Conservation (phyloP, 2,888 invertebrate species). For the Platypus cylindrus region DNA sequence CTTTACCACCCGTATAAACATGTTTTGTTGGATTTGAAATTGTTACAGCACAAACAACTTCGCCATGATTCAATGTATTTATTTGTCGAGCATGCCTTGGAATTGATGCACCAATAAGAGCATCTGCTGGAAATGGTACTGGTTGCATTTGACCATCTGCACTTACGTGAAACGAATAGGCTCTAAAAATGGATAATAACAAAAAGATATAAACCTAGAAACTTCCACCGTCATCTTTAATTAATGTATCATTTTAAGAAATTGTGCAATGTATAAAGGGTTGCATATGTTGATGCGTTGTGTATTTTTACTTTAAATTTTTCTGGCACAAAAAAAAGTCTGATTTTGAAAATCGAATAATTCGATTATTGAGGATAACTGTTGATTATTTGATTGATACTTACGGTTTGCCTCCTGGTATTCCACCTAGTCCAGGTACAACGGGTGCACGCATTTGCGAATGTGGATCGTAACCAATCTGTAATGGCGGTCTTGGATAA, state of each 20-base stretch:
- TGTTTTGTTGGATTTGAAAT: constrained; percentile 76
- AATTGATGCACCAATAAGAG: constrained; percentile 83
- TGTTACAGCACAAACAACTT: constrained; percentile 95
- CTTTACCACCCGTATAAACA: constrained; percentile 97
- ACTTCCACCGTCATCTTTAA: too few species aligned
- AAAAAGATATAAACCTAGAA: too few species aligned
- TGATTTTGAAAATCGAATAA: too few species aligned
- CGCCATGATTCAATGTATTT: constrained; percentile 86
- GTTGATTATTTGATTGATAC: constrained; percentile 31
- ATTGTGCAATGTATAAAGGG: too few species aligned
- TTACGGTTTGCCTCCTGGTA: constrained; percentile 80
- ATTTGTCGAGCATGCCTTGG: constrained; percentile 84
- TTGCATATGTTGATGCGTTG: too few species aligned
- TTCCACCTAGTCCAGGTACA: constrained; percentile 50
- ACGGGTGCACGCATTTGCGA: constrained; percentile 53
- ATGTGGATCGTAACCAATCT: constrained; percentile 55
- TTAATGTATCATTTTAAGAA: too few species aligned
- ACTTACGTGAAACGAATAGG: constrained; percentile 90
- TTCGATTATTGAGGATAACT: not conserved
- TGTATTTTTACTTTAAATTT: too few species aligned
- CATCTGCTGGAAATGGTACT: constrained; percentile 91
- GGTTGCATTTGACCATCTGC: constrained; percentile 79
- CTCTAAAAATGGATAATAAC: constrained; percentile 40
- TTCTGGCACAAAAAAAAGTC: too few species aligned
- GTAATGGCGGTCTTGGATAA: constrained; percentile 51